A percentile compares a stretch with the other conserved stretches of the same genome.
Conservation (phyloP, 30 jellyfish, hydroid and myxozoan genomes). For the Nemopilema nomurai region DNA sequence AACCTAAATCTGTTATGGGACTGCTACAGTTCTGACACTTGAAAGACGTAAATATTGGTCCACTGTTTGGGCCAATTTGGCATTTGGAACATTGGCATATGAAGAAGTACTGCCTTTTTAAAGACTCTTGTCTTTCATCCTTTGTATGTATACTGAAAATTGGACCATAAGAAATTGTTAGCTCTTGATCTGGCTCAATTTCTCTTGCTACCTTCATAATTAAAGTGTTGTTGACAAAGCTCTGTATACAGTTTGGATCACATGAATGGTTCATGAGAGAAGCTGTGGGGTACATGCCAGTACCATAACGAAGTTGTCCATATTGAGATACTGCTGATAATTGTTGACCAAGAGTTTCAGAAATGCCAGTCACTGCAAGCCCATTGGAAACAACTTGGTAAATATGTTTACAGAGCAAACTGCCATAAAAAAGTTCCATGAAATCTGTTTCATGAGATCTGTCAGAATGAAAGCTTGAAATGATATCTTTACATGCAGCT, state of each 20-base stretch:
- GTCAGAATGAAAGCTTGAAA: background rate
- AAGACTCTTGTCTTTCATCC: slow-evolving; percentile 57
- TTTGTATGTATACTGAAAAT: slow-evolving; percentile 62
- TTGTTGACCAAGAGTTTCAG: background rate
- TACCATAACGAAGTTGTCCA: slow-evolving; percentile 73
- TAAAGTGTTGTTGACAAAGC: slow-evolving; percentile 59
- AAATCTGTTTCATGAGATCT: background rate
- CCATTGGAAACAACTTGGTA: slow-evolving; percentile 86
- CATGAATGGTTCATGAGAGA: slow-evolving; percentile 90
- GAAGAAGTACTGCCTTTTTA: slow-evolving; percentile 67
- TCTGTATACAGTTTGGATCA: slow-evolving; percentile 68
- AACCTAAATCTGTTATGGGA: background rate
- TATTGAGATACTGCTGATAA: slow-evolving; percentile 45
- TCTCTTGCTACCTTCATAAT: slow-evolving; percentile 46
- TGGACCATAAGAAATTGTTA: slow-evolving; percentile 91
- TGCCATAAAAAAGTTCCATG: slow-evolving; percentile 36
- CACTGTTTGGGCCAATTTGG: slow-evolving; percentile 15
- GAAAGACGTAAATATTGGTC: background rate
- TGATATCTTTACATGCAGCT: slow-evolving; percentile 3
- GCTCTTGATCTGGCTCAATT: slow-evolving; percentile 65
- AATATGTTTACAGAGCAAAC: slow-evolving; percentile 73
- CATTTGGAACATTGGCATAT: slow-evolving; percentile 74
- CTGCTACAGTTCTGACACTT: slow-evolving; percentile 55
- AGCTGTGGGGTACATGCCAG: slow-evolving; percentile 83
- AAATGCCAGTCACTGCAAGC: slow-evolving; percentile 78